Evolutionary conservation across 2,113 vertebrate genomes (phyloP).

Genomic region (Ginglymostoma cirratum): DNA sequence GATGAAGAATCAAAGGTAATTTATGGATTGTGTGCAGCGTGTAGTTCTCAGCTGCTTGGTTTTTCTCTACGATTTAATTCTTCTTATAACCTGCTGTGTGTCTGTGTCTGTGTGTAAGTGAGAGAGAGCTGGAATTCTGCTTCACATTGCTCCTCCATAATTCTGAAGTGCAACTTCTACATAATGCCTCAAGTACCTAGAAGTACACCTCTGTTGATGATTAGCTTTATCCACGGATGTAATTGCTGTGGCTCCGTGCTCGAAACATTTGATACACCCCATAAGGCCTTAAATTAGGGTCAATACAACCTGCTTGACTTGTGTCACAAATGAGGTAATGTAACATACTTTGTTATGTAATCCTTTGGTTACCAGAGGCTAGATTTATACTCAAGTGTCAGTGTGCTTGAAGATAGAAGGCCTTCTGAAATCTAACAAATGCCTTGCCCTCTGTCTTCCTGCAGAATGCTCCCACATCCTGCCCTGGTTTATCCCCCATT

Average conservation of each 20-base stretch:
- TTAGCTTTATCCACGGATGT: not conserved
- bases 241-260: not conserved
- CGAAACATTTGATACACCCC: not conserved
- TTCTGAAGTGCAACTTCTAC: not conserved
- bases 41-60: not conserved
- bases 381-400: too few relatives aligned
- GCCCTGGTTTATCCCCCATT: too few relatives aligned
- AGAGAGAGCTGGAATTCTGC: not conserved
- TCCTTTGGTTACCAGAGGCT: not conserved
- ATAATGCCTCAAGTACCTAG: too few relatives aligned
- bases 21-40: not conserved
- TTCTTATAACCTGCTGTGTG: not conserved
- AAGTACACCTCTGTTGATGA: not conserved
- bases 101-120: not conserved
- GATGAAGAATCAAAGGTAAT: constrained; percentile 69
- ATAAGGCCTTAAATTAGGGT: not conserved
- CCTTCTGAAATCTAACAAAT: too few relatives aligned
- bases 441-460: too few relatives aligned
- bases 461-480: too few relatives aligned
- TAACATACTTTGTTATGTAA: not conserved
- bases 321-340: not conserved
- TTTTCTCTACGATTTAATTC: not conserved
- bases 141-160: not conserved
- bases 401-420: too few relatives aligned
- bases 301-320: not conserved